A percentile compares a stretch with the other conserved stretches of the same genome.
These are phyloP conservation scores for Philereme vetulata DNA, from an alignment of 2,888 invertebrate species.

Conservation along the genomic window DNA sequence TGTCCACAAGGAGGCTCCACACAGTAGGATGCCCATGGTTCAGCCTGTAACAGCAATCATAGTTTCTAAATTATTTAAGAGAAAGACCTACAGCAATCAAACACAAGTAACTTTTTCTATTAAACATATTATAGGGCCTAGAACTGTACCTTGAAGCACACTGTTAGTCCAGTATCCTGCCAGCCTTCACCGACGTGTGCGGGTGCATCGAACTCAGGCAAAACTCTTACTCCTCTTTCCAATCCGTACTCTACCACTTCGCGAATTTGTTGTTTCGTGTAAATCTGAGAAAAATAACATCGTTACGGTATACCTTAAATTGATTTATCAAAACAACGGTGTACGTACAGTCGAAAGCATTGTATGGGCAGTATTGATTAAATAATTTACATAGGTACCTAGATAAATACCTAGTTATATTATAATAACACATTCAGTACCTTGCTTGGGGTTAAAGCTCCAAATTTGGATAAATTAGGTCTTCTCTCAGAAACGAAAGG, in stretches of 20 bases:
- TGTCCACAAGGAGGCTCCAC: slow-evolving; percentile 95
- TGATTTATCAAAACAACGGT: too few relatives aligned
- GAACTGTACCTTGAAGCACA: slow-evolving; percentile 85
- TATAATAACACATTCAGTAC: slow-evolving; percentile 50
- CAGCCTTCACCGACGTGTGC: slow-evolving; percentile 95
- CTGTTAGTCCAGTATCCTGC: slow-evolving; percentile 88
- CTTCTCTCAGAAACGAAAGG: slow-evolving; percentile 91
- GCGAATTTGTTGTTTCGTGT: slow-evolving; percentile 80
- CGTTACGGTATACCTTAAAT: neutral
- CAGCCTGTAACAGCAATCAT: slow-evolving; percentile 67
- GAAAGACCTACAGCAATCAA: too few relatives aligned
- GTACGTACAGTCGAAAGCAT: slow-evolving; percentile 14
- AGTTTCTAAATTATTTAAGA: neutral
- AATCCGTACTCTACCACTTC: slow-evolving; percentile 87
- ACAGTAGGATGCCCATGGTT: slow-evolving; percentile 88
- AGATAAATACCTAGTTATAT: too few relatives aligned
- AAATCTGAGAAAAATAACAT: slow-evolving; percentile 64
- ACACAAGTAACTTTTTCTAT: too few relatives aligned
- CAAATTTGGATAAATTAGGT: slow-evolving; percentile 88
- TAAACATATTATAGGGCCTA: neutral
- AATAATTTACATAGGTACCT: too few relatives aligned
- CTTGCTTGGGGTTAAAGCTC: slow-evolving; percentile 91
- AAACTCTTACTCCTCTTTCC: slow-evolving; percentile 90
- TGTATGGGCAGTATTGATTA: neutral
- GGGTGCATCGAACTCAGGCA: slow-evolving; percentile 97